Percentiles rank a stretch among this genome's conserved stretches.
phyloP scores from a whole-genome alignment of 2,888 invertebrate genomes.

The Labia minor region DNA sequence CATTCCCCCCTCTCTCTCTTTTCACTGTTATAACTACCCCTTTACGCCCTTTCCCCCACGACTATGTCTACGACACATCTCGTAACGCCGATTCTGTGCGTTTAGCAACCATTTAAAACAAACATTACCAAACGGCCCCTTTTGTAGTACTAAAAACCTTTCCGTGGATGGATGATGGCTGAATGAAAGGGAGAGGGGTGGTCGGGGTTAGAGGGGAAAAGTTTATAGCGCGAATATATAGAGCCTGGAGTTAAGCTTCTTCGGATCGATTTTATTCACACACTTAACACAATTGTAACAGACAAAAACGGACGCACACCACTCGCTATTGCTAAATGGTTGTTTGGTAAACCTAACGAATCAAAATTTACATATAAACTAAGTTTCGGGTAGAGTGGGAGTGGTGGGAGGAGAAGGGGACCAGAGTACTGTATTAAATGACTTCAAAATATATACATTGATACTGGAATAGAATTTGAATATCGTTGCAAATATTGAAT shows the following conservation, averaged over 20 bases:
- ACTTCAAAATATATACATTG: slow-evolving; percentile 13
- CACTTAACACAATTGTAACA: slow-evolving; percentile 7
- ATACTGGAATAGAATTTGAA: slow-evolving; percentile 13
- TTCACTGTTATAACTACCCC: background rate
- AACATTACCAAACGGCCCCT: background rate
- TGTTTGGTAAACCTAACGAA: slow-evolving; percentile 13
- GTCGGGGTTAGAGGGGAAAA: too few species aligned
- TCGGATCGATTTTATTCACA: slow-evolving; percentile 5
- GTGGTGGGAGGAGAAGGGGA: too few species aligned
- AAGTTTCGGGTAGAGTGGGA: too few species aligned
- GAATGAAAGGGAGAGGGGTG: too few species aligned
- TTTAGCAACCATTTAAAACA: slow-evolving; percentile 4
- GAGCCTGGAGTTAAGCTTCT: background rate
- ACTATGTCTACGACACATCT: too few species aligned
- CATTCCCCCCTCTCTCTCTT: too few species aligned
- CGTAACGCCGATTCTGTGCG: slow-evolving; percentile 7
- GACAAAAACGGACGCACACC: background rate
- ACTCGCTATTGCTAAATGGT: background rate
- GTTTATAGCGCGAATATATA: background rate
- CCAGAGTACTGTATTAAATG: slow-evolving; percentile 8
- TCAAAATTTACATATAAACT: slow-evolving; percentile 13
- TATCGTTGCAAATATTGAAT: slow-evolving; percentile 13
- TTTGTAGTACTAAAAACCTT: slow-evolving; percentile 6
- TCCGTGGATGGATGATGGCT: too few species aligned
- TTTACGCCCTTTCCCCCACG: too few species aligned